A percentile compares a stretch with the other conserved stretches of the same genome.
Conservation (phyloP, 2,797 vertebrate species). For the Paedocypris micromegethes region DNA sequence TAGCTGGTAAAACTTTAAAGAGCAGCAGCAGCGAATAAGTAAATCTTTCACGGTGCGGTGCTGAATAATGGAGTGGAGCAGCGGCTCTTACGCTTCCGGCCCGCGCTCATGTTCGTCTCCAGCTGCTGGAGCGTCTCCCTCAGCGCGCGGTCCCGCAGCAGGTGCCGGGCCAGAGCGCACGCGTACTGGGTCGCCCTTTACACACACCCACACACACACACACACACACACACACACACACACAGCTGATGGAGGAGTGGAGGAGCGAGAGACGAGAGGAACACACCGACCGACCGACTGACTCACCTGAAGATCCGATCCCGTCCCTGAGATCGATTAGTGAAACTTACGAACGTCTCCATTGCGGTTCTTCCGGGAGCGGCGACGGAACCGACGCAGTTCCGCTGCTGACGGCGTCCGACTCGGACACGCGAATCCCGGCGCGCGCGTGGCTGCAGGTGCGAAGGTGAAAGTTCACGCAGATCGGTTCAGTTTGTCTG, state of each 20-base stretch:
- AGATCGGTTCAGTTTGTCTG: not conserved
- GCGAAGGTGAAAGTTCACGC: conserved; percentile 20
- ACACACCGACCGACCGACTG: not conserved
- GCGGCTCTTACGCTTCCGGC: conserved; percentile 88
- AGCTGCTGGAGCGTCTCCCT: conserved; percentile 77
- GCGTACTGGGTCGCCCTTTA: conserved; percentile 85
- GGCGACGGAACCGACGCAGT: not conserved
- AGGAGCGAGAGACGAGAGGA: too few relatives aligned
- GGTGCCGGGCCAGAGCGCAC: conserved; percentile 80
- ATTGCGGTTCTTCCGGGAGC: conserved; percentile 54
- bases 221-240: not conserved
- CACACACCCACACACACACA: conserved; percentile 7
- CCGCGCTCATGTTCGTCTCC: conserved; percentile 85
- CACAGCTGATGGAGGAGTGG: not conserved
- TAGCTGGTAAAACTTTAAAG: too few relatives aligned
- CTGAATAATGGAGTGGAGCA: too few relatives aligned
- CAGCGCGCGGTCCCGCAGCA: conserved; percentile 74
- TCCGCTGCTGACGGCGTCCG: not conserved
- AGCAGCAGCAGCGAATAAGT: not conserved
- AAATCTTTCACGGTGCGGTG: not conserved
- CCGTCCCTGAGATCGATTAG: conserved; percentile 82
- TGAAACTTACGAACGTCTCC: conserved; percentile 75
- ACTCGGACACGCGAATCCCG: not conserved
- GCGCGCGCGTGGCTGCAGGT: not conserved
- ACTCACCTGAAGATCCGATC: conserved; percentile 86